Percentiles rank a stretch among this genome's conserved stretches.
Evolutionary conservation across 2,888 invertebrate species (phyloP).

Genomic region (Lutraria lutraria): DNA sequence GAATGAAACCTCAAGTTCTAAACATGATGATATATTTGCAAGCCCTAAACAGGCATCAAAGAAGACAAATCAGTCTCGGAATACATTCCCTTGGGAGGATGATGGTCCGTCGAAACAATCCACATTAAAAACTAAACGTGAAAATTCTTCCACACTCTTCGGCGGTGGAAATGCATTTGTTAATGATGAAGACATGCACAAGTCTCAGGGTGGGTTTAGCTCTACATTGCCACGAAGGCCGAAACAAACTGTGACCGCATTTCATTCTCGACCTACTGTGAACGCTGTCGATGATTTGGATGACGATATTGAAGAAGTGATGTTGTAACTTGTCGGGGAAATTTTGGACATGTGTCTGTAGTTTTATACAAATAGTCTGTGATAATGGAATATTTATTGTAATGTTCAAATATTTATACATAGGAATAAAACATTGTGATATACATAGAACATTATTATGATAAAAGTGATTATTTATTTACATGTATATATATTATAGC

Average conservation of each 20-base stretch:
- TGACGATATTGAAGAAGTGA: slow-evolving; percentile 85
- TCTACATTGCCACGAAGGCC: slow-evolving; percentile 74
- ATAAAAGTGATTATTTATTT: slow-evolving; percentile 15
- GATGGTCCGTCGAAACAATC: slow-evolving; percentile 60
- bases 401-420: slow-evolving; percentile 9
- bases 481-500: background rate
- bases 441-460: background rate
- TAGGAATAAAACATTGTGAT: slow-evolving; percentile 14
- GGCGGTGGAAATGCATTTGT: slow-evolving; percentile 82
- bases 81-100: slow-evolving; percentile 78
- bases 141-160: slow-evolving; percentile 77
- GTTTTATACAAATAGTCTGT: slow-evolving; percentile 35
- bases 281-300: slow-evolving; percentile 82
- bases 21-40: slow-evolving; percentile 74
- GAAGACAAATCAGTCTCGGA: slow-evolving; percentile 57
- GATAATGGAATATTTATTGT: slow-evolving; percentile 29
- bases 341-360: background rate
- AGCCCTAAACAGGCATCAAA: slow-evolving; percentile 59
- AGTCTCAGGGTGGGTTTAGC: slow-evolving; percentile 56
- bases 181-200: slow-evolving; percentile 77
- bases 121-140: slow-evolving; percentile 63
- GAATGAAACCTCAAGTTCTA: slow-evolving; percentile 55
- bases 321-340: slow-evolving; percentile 66
- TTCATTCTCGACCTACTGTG: slow-evolving; percentile 80
- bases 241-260: slow-evolving; percentile 78